Evolutionary conservation across 2,113 vertebrate species (phyloP).

Genomic region (Tachuris rubrigastra): DNA sequence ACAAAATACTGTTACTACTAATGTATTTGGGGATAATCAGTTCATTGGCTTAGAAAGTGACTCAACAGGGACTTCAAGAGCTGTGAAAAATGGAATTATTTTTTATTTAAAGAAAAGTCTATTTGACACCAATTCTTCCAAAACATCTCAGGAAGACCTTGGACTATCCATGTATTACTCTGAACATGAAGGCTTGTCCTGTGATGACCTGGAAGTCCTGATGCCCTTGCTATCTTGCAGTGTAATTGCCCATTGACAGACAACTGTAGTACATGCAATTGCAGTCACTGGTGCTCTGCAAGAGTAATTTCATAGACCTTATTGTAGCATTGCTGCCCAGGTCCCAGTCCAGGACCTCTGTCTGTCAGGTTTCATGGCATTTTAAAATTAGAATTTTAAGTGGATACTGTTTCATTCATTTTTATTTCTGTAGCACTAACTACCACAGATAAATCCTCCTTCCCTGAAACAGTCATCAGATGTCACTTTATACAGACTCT

Average conservation of each 20-base stretch:
- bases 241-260: neutral
- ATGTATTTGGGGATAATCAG: neutral
- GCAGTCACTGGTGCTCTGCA: neutral
- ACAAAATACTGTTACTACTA: neutral
- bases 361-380: neutral
- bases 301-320: neutral
- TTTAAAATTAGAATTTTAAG: neutral
- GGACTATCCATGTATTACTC: neutral
- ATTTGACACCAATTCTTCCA: neutral
- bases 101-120: neutral
- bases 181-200: neutral
- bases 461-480: neutral
- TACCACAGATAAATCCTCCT: neutral
- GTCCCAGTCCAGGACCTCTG: neutral
- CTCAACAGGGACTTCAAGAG: neutral
- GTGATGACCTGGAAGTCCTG: neutral
- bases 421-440: neutral
- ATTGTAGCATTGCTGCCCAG: neutral
- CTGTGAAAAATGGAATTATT: neutral
- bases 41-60: neutral
- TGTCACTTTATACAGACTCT: neutral
- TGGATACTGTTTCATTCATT: neutral
- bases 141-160: neutral
- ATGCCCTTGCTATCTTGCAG: neutral
- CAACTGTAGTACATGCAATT: neutral